Conservation (phyloP, 1,140 invertebrate species). For the Drosophila nigromelanica region DNA sequence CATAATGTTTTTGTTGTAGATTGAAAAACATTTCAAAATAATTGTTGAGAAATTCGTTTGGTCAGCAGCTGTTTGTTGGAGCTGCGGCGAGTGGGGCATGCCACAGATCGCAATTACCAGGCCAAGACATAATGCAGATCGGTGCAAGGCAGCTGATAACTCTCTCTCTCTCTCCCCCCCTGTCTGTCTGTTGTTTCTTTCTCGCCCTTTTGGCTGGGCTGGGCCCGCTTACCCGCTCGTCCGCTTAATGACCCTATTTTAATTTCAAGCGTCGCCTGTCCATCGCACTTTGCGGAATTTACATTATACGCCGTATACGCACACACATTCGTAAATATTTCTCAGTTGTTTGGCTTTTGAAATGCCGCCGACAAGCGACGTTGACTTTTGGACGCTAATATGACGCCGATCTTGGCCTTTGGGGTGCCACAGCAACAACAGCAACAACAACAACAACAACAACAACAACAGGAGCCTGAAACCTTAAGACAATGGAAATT, state of each 20-base stretch:
- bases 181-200: conserved; percentile 6
- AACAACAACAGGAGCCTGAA: conserved; percentile 50
- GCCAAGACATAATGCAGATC: not conserved
- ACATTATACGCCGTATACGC: conserved; percentile 70
- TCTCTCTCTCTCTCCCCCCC: not conserved
- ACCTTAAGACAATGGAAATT: conserved; percentile 77
- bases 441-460: conserved; percentile 35
- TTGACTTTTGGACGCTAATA: conserved; percentile 80
- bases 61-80: conserved; percentile 4
- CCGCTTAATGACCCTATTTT: conserved; percentile 80
- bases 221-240: conserved; percentile 27
- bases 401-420: conserved; percentile 81
- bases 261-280: conserved; percentile 80
- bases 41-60: conserved; percentile 79
- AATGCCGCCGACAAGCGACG: conserved; percentile 70
- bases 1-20: conserved; percentile 29
- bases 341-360: conserved; percentile 65
- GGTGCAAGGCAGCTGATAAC: conserved; percentile 4
- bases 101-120: conserved; percentile 41
- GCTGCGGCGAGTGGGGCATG: not conserved
- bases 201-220: conserved; percentile 8
- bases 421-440: conserved; percentile 51
- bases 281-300: conserved; percentile 80
- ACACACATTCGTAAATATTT: conserved; percentile 45
- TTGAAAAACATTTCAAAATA: conserved; percentile 80